A percentile compares a stretch with the other conserved stretches of the same genome.
Conservation (phyloP, 2,113 vertebrate species). For the Prunella fulvescens region DNA sequence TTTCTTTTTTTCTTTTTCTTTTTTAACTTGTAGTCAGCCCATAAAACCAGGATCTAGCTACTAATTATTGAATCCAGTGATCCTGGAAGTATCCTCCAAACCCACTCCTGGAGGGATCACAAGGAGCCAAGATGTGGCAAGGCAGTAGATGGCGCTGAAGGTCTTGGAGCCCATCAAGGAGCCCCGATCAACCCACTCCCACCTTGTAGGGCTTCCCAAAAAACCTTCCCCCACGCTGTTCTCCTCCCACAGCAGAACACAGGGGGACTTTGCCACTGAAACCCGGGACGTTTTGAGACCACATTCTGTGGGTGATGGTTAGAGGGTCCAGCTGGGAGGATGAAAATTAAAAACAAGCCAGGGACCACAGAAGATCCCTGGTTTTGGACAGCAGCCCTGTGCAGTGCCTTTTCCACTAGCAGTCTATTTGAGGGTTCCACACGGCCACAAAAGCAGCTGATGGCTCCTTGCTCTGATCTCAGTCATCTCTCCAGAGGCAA, state of each 20-base stretch:
- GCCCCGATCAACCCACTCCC: not conserved
- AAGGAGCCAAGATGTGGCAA: not conserved
- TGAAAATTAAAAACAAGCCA: not conserved
- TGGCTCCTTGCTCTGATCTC: not conserved
- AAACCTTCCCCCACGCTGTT: not conserved
- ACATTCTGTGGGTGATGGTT: not conserved
- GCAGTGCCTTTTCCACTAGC: not conserved
- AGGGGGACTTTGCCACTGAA: not conserved
- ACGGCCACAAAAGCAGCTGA: not conserved
- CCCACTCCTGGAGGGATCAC: not conserved
- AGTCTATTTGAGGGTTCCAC: not conserved
- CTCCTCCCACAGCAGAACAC: not conserved
- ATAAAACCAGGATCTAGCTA: not conserved
- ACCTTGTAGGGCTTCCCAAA: not conserved
- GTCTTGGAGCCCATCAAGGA: not conserved
- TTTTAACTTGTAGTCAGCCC: not conserved
- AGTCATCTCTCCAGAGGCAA: not conserved
- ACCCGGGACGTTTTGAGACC: not conserved
- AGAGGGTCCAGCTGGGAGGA: not conserved
- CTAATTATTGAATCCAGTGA: not conserved
- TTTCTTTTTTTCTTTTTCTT: not conserved
- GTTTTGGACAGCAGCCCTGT: not conserved
- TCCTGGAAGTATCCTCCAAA: not conserved
- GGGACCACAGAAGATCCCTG: not conserved
- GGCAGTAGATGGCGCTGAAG: slow-evolving; percentile 56